Evolutionary conservation across 2,113 vertebrate species (phyloP).

Genomic region (Ardeotis arabs): DNA sequence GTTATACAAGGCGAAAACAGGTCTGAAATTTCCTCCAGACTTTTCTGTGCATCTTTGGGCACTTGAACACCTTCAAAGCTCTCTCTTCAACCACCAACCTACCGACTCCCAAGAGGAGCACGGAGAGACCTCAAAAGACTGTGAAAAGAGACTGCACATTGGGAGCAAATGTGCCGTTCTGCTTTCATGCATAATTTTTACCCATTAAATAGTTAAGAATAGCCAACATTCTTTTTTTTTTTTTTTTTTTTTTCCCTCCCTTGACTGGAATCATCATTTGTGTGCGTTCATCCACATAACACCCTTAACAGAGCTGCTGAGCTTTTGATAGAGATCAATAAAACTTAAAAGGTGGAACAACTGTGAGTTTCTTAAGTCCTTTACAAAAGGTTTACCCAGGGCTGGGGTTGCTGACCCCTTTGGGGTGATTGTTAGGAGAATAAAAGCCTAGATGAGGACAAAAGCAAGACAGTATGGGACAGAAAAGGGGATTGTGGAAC

Average conservation of each 20-base stretch:
- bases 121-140: not conserved
- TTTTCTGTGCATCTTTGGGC: not conserved
- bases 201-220: not conserved
- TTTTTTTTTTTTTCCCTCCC: too few species aligned
- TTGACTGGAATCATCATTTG: not conserved
- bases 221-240: not conserved
- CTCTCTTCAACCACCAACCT: not conserved
- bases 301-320: not conserved
- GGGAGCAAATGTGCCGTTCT: not conserved
- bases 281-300: not conserved
- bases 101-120: not conserved
- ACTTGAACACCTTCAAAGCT: not conserved
- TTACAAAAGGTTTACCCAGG: not conserved
- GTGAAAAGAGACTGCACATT: not conserved
- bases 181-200: not conserved
- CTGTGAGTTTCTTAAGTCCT: conserved; percentile 8
- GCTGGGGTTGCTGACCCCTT: not conserved
- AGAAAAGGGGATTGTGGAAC: not conserved
- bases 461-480: not conserved
- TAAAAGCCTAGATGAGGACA: not conserved
- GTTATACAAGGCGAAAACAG: not conserved
- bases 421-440: not conserved
- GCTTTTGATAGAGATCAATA: conserved; percentile 38
- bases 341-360: conserved; percentile 36
- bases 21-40: not conserved